phyloP scores from a whole-genome alignment of 2,797 vertebrate genomes.

The Pterois miles region DNA sequence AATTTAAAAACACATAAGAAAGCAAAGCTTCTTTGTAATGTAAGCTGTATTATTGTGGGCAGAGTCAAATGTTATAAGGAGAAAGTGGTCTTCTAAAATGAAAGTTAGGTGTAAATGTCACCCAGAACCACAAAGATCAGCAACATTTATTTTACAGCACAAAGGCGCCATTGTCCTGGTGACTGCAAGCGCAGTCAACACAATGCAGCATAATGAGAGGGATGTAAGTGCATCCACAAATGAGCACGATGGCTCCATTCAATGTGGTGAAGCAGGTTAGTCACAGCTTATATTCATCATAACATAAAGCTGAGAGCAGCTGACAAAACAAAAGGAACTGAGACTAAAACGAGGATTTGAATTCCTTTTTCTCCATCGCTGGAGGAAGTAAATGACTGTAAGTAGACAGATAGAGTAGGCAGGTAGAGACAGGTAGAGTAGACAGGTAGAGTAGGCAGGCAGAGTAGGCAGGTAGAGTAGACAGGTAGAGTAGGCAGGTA shows the following conservation, averaged over 20 bases:
- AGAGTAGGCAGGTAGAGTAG: no score
- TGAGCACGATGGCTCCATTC: constrained; percentile 16
- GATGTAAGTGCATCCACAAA: constrained; percentile 22
- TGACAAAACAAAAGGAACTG: constrained; percentile 20
- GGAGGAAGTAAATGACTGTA: no score
- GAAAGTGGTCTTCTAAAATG: not conserved
- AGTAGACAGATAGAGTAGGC: not conserved
- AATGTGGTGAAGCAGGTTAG: constrained; percentile 1
- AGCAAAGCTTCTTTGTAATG: not conserved
- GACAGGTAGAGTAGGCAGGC: no score
- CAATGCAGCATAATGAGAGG: constrained; percentile 18
- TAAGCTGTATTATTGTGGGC: not conserved
- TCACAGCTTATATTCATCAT: constrained; percentile 2
- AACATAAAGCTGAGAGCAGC: not conserved
- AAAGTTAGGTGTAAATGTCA: not conserved
- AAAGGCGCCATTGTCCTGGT: not conserved
- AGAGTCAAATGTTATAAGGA: not conserved
- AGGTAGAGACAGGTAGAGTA: no score
- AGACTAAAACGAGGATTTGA: not conserved
- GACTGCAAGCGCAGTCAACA: constrained; percentile 4
- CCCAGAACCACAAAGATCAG: not conserved
- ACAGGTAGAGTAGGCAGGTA: no score
- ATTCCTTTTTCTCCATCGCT: not conserved
- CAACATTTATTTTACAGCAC: constrained; percentile 3
- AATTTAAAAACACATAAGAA: not conserved